Evolutionary conservation across 2,113 vertebrate genomes (phyloP).

Genomic region (Misgurnus anguillicaudatus): DNA sequence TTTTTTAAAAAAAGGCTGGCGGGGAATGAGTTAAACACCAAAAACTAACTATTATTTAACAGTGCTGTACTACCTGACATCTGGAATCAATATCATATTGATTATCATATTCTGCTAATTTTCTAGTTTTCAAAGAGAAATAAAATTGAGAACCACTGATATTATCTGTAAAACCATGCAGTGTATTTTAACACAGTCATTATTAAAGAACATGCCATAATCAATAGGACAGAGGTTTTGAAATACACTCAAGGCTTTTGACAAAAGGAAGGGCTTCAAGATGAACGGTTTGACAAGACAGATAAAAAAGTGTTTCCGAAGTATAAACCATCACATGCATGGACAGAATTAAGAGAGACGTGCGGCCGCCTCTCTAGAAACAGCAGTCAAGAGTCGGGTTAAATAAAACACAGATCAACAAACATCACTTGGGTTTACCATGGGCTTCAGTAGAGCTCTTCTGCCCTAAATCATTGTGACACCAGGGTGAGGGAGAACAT

Average conservation of each 20-base stretch:
- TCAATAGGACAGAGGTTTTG: slow-evolving; percentile 11
- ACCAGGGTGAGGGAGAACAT: slow-evolving; percentile 59
- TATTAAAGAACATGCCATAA: slow-evolving; percentile 50
- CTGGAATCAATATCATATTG: too few relatives aligned
- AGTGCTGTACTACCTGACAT: too few relatives aligned
- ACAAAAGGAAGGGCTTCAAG: slow-evolving; percentile 9
- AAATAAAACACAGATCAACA: slow-evolving; percentile 36
- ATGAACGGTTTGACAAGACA: slow-evolving; percentile 34
- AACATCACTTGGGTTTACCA: slow-evolving; percentile 72
- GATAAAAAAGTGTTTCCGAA: not conserved
- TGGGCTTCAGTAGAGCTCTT: slow-evolving; percentile 74
- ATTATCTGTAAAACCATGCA: slow-evolving; percentile 43
- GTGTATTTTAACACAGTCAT: slow-evolving; percentile 41
- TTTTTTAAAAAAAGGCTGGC: too few relatives aligned
- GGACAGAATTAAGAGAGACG: slow-evolving; percentile 38
- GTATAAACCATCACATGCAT: slow-evolving; percentile 51
- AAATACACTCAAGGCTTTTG: slow-evolving; percentile 19
- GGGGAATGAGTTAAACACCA: too few relatives aligned
- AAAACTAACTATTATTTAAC: too few relatives aligned
- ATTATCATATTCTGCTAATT: too few relatives aligned
- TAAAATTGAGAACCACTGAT: not conserved
- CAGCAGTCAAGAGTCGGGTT: slow-evolving; percentile 37
- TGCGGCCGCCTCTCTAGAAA: slow-evolving; percentile 27
- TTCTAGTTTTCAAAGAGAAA: too few relatives aligned
- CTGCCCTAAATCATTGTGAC: slow-evolving; percentile 73